Base-by-base conservation (phyloP, 2,888 invertebrate species). In the Xestia ashworthii region DNA sequence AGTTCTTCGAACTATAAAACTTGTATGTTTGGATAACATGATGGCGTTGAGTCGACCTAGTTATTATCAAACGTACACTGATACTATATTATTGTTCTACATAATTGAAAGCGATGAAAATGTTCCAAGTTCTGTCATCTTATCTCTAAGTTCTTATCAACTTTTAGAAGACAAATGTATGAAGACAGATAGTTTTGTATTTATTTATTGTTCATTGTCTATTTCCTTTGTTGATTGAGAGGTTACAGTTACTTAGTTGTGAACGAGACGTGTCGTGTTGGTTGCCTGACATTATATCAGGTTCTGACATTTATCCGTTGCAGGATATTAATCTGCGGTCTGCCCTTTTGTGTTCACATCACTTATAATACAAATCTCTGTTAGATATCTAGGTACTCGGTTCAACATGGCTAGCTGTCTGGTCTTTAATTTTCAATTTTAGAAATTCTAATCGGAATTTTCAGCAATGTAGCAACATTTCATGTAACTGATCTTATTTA, bases 261-360 rank as follows among this genome's bases (percentile, higher is more conserved):
- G 66, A 81, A 77, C 73, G 70, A 80, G 75, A 78, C 78, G 80
- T 85, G 73, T 84, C 80, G 77, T 84, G 87, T 88, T 64, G 64
- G 80, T 66, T 70, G 74, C 83, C 71, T 81, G 86, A 81, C 88
- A 80, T 87, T 87, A 81, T 66, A 76, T 65, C 76, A 78, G 74
- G 83, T 88, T 81, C 83, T 81, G 79, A 79, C 89, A 88, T 89
- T 84, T 88, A 83, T 80, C 70, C 69, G 76, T 71, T 80, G 74
- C 48, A 70, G 87, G 90, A 90, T 92, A 89, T 90, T 89, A 90
- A 93, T 92, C 90, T 90, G 79, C 84, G 85, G 89, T 87, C 85
- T 86, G 90, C 84, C 83, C 84, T 87, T 88, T 88, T 88, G 83
- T 83, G 78, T 83, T 76, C 78, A 78, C 84, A 79, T 87, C 69